These are phyloP conservation scores for Microctonus hyperodae DNA, from an alignment of 2,888 invertebrate species.

Conservation along the genomic window DNA sequence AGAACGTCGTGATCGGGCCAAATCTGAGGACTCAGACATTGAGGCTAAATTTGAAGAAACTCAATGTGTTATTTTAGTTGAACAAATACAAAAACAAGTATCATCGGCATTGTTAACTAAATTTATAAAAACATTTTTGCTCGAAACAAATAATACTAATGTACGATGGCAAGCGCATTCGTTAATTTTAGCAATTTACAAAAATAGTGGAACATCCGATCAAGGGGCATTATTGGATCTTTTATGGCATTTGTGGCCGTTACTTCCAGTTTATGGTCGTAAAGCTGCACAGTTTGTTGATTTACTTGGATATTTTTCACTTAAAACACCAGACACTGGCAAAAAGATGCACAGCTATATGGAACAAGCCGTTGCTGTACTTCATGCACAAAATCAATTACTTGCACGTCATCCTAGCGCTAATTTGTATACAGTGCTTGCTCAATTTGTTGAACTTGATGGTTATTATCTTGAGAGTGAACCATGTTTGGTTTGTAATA, in stretches of 20 bases:
- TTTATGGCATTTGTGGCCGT: constrained; percentile 92
- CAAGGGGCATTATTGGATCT: constrained; percentile 82
- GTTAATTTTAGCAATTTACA: constrained; percentile 82
- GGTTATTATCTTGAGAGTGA: constrained; percentile 97
- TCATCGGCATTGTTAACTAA: constrained; percentile 64
- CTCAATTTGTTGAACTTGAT: constrained; percentile 94
- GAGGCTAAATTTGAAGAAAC: constrained; percentile 74
- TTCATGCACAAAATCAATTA: constrained; percentile 88
- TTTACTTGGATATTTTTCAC: constrained; percentile 91
- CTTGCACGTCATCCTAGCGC: constrained; percentile 94
- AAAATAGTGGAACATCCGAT: constrained; percentile 79
- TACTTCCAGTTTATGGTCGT: constrained; percentile 87
- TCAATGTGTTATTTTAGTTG: constrained; percentile 73
- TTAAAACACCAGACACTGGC: constrained; percentile 79
- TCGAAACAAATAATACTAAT: constrained; percentile 92
- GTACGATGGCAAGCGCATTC: constrained; percentile 97
- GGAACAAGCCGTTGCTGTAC: constrained; percentile 83
- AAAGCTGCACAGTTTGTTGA: constrained; percentile 98
- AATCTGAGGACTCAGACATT: constrained; percentile 72
- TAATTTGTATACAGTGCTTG: constrained; percentile 87
- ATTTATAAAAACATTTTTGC: constrained; percentile 88
- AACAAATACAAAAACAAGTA: constrained; percentile 73
- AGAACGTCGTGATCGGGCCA: constrained; percentile 70
- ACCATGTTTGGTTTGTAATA: constrained; percentile 97
- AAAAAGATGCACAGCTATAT: constrained; percentile 79